Conservation (phyloP, 2,797 vertebrate species). For the Eulemur albifrons region DNA sequence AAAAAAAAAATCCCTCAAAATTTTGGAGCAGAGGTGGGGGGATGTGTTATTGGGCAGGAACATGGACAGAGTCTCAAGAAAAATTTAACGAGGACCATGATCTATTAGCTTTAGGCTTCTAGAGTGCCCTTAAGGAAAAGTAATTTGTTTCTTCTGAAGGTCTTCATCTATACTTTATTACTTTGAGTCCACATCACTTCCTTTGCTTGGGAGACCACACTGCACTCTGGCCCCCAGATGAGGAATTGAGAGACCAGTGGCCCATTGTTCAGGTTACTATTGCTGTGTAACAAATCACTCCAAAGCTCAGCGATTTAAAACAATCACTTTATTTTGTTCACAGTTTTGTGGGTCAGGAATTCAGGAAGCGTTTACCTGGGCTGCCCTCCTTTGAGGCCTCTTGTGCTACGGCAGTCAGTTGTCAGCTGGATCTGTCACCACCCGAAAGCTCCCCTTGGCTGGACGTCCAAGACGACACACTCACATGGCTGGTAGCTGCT, state of each 20-base stretch:
- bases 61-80: background rate
- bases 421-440: background rate
- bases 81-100: background rate
- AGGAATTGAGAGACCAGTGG: background rate
- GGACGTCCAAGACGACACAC: accelerated
- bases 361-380: accelerated
- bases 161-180: background rate
- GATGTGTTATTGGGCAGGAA: background rate
- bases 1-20: background rate
- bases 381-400: background rate
- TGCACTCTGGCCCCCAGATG: background rate
- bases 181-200: background rate
- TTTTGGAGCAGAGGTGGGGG: background rate
- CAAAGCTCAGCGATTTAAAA: background rate
- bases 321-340: background rate
- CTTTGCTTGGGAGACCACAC: background rate
- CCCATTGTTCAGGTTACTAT: background rate
- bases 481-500: background rate
- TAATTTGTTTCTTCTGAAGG: background rate
- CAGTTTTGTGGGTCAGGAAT: background rate
- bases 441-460: background rate
- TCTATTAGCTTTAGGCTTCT: accelerated
- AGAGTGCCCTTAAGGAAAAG: accelerated
- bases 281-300: background rate
- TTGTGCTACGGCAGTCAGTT: background rate